Evolutionary conservation across 2,797 vertebrate genomes (phyloP).

Genomic region (Hydrophis major): DNA sequence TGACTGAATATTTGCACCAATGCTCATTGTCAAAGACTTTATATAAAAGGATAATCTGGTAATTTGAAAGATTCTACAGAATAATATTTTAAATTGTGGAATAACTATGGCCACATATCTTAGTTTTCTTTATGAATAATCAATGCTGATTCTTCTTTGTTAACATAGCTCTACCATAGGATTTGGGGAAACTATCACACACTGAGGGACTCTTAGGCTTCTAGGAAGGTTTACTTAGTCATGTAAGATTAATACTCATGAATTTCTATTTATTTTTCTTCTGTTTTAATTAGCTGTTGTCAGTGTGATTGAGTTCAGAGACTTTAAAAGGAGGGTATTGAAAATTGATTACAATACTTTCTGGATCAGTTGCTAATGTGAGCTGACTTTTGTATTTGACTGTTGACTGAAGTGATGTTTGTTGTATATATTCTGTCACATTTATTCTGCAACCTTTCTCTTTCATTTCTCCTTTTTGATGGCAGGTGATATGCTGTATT

Average conservation of each 20-base stretch:
- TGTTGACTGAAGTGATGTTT: constrained; percentile 35
- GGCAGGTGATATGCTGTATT: constrained; percentile 20
- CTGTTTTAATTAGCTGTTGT: background rate
- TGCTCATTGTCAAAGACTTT: background rate
- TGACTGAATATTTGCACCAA: background rate
- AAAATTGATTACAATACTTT: constrained; percentile 33
- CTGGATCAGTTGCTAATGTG: constrained; percentile 18
- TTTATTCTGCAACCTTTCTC: background rate
- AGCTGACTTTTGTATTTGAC: constrained; percentile 21
- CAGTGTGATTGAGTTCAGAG: constrained; percentile 27
- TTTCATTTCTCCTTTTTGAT: constrained; percentile 8
- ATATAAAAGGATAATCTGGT: background rate
- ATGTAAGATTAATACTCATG: constrained; percentile 22
- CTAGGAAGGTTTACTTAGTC: background rate
- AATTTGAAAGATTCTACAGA: background rate
- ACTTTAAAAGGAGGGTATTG: constrained; percentile 33
- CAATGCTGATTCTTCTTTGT: background rate
- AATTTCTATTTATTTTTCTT: constrained; percentile 4
- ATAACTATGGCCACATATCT: background rate
- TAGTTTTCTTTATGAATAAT: constrained; percentile 6
- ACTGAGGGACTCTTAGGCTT: constrained; percentile 1
- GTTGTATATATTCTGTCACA: constrained; percentile 13
- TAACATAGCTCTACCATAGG: background rate
- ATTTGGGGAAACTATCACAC: background rate
- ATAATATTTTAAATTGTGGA: constrained; percentile 34